Evolutionary conservation across 2,797 vertebrate species (phyloP).

Genomic region (Serranus cabrilla): DNA sequence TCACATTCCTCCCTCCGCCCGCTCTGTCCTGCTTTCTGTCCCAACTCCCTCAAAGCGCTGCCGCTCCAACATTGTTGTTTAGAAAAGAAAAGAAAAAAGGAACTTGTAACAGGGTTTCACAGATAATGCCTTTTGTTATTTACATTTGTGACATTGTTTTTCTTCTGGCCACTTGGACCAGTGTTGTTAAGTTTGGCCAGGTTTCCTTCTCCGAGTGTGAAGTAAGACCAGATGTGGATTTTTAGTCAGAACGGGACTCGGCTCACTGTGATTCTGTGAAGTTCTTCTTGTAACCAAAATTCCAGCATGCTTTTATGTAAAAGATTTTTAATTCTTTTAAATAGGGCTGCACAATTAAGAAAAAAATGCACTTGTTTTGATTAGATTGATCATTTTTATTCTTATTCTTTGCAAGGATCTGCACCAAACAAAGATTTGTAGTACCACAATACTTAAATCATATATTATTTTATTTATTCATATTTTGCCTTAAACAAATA

Average conservation of each 20-base stretch:
- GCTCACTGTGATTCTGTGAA: conserved; percentile 11
- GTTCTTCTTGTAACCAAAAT: background rate
- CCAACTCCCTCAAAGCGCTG: conserved; percentile 14
- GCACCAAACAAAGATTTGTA: too few species aligned
- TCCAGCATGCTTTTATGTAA: background rate
- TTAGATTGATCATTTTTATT: too few species aligned
- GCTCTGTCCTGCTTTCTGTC: conserved; percentile 55
- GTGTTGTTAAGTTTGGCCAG: conserved; percentile 57
- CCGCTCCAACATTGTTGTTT: conserved; percentile 26
- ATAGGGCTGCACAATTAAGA: too few species aligned
- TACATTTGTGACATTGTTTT: conserved; percentile 51
- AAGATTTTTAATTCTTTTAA: background rate
- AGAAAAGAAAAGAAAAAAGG: background rate
- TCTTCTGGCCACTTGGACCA: conserved; percentile 48
- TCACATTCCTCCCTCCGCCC: conserved; percentile 65
- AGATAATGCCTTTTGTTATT: conserved; percentile 57
- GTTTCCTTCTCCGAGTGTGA: conserved; percentile 42
- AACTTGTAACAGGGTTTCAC: conserved; percentile 13
- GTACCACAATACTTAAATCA: too few species aligned
- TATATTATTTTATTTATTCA: too few species aligned
- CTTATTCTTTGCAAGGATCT: background rate
- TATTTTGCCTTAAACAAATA: too few species aligned
- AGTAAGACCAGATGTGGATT: conserved; percentile 66
- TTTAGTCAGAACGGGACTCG: conserved; percentile 47
- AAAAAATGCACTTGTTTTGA: too few species aligned